phyloP scores from a whole-genome alignment of 1,140 invertebrate genomes.

The Acromyrmex echinatior region DNA sequence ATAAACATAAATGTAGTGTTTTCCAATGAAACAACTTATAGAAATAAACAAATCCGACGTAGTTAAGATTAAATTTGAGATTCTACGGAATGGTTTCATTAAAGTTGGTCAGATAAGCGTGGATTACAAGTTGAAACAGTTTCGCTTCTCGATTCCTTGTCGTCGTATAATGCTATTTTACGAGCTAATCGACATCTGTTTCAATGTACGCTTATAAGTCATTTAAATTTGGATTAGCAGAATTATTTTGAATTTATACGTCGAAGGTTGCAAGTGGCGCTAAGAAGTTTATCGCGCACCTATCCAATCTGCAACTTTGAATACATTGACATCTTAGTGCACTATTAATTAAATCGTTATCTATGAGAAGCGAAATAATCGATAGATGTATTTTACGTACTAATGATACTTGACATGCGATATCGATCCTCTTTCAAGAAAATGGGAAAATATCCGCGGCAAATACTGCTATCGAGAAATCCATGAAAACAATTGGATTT shows the following conservation, averaged over 20 bases:
- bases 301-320: neutral
- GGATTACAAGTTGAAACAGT: conserved; percentile 19
- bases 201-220: neutral
- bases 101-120: conserved; percentile 7
- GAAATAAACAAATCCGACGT: conserved; percentile 7
- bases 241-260: neutral
- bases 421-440: neutral
- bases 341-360: conserved; percentile 17
- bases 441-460: neutral
- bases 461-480: neutral
- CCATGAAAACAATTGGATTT: conserved; percentile 25
- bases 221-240: neutral
- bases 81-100: neutral
- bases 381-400: neutral
- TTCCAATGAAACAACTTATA: neutral
- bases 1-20: neutral
- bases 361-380: neutral
- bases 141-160: conserved; percentile 7
- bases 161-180: neutral
- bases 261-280: neutral
- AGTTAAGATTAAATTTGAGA: conserved; percentile 40
- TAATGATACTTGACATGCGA: neutral
- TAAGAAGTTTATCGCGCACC: neutral
- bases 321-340: neutral
- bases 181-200: neutral